Evolutionary conservation across 30 jellyfish, hydroid and myxozoan species (phyloP).

Genomic region (Chrysaora quinquecirrha): DNA sequence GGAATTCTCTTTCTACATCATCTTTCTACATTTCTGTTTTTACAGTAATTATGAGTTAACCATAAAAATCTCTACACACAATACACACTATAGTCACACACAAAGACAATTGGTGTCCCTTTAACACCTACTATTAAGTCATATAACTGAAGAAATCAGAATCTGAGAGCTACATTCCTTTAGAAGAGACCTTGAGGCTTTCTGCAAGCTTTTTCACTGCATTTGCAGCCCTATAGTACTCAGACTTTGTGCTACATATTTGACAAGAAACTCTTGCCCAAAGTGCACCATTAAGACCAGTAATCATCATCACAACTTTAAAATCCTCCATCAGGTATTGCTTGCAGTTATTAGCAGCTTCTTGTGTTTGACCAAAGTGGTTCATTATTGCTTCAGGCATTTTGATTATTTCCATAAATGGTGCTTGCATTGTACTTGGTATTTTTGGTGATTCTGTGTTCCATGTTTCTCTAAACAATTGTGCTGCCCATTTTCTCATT

Average conservation of each 20-base stretch:
- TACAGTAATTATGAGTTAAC: too few relatives aligned
- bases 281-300: slow-evolving; percentile 74
- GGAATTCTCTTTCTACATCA: too few relatives aligned
- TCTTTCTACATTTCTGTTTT: too few relatives aligned
- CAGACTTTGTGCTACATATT: slow-evolving; percentile 69
- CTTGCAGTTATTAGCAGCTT: slow-evolving; percentile 69
- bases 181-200: neutral
- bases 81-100: too few relatives aligned
- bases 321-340: slow-evolving; percentile 44
- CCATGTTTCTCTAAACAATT: slow-evolving; percentile 72
- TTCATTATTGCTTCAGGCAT: slow-evolving; percentile 76
- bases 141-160: too few relatives aligned
- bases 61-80: too few relatives aligned
- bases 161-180: too few relatives aligned
- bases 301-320: slow-evolving; percentile 70
- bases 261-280: slow-evolving; percentile 89
- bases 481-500: slow-evolving; percentile 90
- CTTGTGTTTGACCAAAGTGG: slow-evolving; percentile 46
- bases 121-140: too few relatives aligned
- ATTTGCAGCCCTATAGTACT: slow-evolving; percentile 67
- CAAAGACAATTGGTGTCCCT: too few relatives aligned
- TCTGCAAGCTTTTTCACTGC: slow-evolving; percentile 57
- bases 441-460: slow-evolving; percentile 75
- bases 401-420: slow-evolving; percentile 82
- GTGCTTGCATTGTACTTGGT: slow-evolving; percentile 95